Conservation (phyloP, 1,140 invertebrate genomes). For the Formica exsecta region DNA sequence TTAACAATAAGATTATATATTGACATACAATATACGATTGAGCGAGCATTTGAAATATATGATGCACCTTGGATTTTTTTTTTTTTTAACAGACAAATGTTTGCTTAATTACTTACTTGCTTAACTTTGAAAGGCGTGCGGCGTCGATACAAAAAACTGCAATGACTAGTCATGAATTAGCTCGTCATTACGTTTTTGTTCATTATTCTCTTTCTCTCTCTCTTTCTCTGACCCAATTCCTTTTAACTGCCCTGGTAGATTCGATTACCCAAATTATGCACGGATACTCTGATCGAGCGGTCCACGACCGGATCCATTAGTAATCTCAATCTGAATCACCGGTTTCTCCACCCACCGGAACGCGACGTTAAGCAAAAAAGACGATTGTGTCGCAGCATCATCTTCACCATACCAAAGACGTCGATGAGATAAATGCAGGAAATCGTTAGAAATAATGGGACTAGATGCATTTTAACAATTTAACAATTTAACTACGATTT, state of each 20-base stretch:
- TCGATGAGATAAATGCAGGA: constrained; percentile 29
- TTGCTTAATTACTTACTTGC: constrained; percentile 25
- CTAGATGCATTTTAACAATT: neutral
- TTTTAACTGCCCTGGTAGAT: constrained; percentile 68
- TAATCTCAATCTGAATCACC: constrained; percentile 56
- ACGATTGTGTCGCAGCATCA: constrained; percentile 54
- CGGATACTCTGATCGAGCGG: constrained; percentile 62
- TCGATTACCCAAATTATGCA: constrained; percentile 77
- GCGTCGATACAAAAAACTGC: constrained; percentile 29
- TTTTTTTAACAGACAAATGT: neutral
- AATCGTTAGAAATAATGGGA: constrained; percentile 36
- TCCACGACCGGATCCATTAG: constrained; percentile 65
- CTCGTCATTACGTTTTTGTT: constrained; percentile 57
- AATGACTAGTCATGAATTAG: constrained; percentile 48
- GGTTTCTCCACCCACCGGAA: constrained; percentile 61
- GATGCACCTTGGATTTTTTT: constrained; percentile 6
- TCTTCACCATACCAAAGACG: constrained; percentile 5
- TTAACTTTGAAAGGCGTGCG: constrained; percentile 3
- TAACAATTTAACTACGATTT: constrained; percentile 29
- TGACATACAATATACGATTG: neutral
- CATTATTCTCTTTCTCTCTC: neutral
- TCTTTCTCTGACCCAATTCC: constrained; percentile 37
- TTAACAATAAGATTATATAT: neutral
- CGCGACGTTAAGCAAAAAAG: constrained; percentile 61
- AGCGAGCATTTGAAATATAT: neutral